Percentiles rank a stretch among this genome's conserved stretches.
Conservation (phyloP, 2,888 invertebrate species). For the Rhaphigaster nebulosa region DNA sequence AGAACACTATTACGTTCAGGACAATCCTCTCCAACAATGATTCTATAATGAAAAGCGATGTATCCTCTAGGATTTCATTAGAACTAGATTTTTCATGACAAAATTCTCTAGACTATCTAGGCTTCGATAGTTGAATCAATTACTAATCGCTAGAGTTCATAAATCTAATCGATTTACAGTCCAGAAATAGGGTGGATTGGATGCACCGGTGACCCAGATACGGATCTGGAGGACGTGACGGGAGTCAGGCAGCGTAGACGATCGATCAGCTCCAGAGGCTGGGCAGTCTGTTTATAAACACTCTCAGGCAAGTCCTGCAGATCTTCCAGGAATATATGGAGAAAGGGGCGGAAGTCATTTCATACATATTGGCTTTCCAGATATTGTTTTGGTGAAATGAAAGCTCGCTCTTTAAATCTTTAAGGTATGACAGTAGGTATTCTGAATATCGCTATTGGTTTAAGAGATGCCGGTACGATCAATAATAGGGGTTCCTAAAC, state of each 20-base stretch:
- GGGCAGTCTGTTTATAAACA: not conserved
- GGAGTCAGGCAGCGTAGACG: not conserved
- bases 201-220: conserved; percentile 27
- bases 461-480: not conserved
- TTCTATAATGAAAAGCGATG: too few relatives aligned
- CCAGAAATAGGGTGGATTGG: not conserved
- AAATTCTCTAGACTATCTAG: too few relatives aligned
- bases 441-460: not conserved
- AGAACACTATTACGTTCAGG: too few relatives aligned
- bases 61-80: too few relatives aligned
- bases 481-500: not conserved
- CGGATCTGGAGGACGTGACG: not conserved
- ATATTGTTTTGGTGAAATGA: not conserved
- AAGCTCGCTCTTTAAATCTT: not conserved
- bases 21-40: too few relatives aligned
- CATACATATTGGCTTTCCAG: not conserved
- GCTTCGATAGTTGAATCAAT: too few relatives aligned
- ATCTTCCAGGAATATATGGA: not conserved
- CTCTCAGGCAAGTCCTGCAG: not conserved
- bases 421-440: not conserved
- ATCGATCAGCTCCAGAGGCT: conserved; percentile 44
- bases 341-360: not conserved
- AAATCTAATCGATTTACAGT: not conserved
- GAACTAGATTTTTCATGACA: too few relatives aligned
- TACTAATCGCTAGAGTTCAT: too few relatives aligned